Conservation (phyloP, 2,797 vertebrate genomes). For the Enteromius viviparus region DNA sequence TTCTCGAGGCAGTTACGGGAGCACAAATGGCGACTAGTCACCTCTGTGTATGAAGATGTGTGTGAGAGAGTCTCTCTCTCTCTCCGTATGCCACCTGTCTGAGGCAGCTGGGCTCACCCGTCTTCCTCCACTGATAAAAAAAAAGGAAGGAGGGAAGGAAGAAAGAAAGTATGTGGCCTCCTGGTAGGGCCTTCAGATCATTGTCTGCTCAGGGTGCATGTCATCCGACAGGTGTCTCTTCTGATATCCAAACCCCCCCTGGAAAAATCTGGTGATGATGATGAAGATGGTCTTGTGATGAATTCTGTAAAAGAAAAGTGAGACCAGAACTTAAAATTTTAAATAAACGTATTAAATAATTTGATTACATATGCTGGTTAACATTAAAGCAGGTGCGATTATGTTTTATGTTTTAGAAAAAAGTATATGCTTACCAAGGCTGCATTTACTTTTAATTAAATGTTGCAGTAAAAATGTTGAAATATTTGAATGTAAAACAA, state of each 20-base stretch:
- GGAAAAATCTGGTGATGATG: conserved; percentile 44
- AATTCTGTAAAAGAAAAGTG: conserved; percentile 34
- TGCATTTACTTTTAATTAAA: not conserved
- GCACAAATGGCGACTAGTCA: conserved; percentile 50
- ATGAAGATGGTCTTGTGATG: conserved; percentile 52
- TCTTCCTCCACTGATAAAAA: conserved; percentile 58
- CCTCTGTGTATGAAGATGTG: conserved; percentile 41
- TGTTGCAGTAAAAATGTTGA: not conserved
- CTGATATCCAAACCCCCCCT: conserved; percentile 68
- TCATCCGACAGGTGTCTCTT: conserved; percentile 67
- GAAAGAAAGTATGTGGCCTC: conserved; percentile 68
- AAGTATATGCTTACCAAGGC: not conserved
- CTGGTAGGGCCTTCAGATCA: conserved; percentile 75
- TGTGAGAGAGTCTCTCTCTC: conserved; percentile 42
- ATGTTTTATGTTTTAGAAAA: not conserved
- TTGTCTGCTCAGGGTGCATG: conserved; percentile 68
- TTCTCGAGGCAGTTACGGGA: conserved; percentile 57
- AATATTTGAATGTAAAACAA: not conserved
- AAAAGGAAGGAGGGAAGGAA: conserved; percentile 72
- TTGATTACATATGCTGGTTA: not conserved
- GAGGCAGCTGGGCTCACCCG: conserved; percentile 60
- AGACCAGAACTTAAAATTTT: conserved; percentile 11
- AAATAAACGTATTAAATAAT: not conserved
- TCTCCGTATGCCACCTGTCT: conserved; percentile 59
- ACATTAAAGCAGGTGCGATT: not conserved